Conservation (phyloP, 2,797 vertebrate genomes). For the Mormyrus hasselquistii region DNA sequence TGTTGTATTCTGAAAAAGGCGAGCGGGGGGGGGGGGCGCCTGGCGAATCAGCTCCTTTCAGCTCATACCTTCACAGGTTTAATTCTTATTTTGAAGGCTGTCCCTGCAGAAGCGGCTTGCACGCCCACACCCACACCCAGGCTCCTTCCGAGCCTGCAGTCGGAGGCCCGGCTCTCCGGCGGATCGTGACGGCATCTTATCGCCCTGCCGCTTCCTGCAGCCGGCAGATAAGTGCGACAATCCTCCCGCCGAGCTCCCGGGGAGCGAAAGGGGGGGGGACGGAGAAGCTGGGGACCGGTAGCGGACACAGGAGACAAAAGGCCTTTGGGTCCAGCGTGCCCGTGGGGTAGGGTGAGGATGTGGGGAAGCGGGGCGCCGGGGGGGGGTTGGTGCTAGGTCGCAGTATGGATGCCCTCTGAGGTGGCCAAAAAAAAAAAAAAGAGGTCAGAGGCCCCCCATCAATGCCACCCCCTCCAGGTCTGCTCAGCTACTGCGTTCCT, state of each 20-base stretch:
- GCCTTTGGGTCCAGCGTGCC: constrained; percentile 41
- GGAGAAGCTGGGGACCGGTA: neutral
- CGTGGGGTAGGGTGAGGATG: constrained; percentile 33
- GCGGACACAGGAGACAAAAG: constrained; percentile 21
- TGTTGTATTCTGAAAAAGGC: neutral
- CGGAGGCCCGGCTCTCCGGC: neutral
- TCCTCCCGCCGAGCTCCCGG: neutral
- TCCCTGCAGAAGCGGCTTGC: neutral
- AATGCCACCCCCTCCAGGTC: constrained; percentile 38
- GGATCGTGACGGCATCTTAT: constrained; percentile 6
- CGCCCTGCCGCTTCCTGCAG: constrained; percentile 14
- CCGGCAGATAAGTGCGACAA: constrained; percentile 10
- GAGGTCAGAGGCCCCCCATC: constrained; percentile 38
- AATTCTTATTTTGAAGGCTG: neutral
- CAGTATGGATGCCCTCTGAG: constrained; percentile 39
- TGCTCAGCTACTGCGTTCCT: constrained; percentile 25
- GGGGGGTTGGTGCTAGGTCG: constrained; percentile 45
- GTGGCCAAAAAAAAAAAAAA: constrained; percentile 51
- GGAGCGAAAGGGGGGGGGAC: neutral
- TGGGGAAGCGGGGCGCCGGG: constrained; percentile 19
- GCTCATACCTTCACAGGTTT: constrained; percentile 13
- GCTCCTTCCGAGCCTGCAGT: neutral
- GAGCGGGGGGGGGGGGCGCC: neutral
- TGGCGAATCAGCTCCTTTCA: neutral
- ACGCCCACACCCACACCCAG: neutral